Percentiles rank a stretch among this genome's conserved stretches.
These are phyloP conservation scores for Calephelis perditalis DNA, from an alignment of 2,888 invertebrate genomes.

Conservation along the genomic window DNA sequence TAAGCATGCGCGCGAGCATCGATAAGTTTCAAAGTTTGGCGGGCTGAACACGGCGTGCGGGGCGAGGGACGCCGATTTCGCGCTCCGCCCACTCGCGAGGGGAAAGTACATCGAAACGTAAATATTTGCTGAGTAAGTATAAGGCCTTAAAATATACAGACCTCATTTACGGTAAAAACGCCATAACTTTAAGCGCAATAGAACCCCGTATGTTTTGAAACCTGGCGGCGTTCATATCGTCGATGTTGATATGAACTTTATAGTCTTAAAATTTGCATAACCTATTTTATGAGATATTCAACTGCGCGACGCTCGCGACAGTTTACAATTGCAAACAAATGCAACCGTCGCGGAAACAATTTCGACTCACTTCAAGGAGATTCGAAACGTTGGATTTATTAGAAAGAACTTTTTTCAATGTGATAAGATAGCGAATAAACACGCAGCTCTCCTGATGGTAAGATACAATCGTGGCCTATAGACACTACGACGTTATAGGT, in stretches of 20 bases:
- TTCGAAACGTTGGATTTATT: not conserved
- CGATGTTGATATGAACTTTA: conserved; percentile 58
- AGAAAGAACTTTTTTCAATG: not conserved
- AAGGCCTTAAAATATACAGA: too few species aligned
- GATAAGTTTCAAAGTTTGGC: too few species aligned
- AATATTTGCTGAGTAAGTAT: too few species aligned
- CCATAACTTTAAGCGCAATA: conserved; percentile 16
- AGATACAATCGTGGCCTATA: too few species aligned
- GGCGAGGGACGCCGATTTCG: too few species aligned
- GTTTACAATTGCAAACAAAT: conserved; percentile 13
- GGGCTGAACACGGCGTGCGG: too few species aligned
- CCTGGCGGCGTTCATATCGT: conserved; percentile 49
- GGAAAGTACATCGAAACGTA: too few species aligned
- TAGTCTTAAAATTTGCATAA: conserved; percentile 60
- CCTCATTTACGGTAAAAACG: too few species aligned
- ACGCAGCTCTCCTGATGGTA: too few species aligned
- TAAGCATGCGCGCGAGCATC: too few species aligned
- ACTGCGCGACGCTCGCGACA: conserved; percentile 21
- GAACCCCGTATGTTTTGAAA: conserved; percentile 38
- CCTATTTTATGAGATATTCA: conserved; percentile 45
- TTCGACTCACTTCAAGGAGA: not conserved
- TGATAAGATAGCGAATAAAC: not conserved
- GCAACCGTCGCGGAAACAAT: conserved; percentile 3
- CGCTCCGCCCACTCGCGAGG: too few species aligned
- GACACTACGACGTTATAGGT: not conserved